These are phyloP conservation scores for Eumaeus atala DNA, from an alignment of 1,140 invertebrate species.

Conservation along the genomic window DNA sequence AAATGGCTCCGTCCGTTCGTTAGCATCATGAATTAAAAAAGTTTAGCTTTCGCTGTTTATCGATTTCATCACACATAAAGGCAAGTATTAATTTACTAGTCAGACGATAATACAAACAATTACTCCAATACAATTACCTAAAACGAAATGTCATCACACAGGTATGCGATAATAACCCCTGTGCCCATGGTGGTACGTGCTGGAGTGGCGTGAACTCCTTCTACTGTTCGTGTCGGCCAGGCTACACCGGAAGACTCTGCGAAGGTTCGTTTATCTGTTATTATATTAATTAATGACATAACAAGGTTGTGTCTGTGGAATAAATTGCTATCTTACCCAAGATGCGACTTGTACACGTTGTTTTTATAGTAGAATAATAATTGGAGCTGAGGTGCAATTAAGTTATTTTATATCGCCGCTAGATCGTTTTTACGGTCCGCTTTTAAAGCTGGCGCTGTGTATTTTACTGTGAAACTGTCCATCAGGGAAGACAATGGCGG, in stretches of 20 bases:
- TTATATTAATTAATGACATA: conserved; percentile 10
- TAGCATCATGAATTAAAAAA: too few species aligned
- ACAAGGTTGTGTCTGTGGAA: neutral
- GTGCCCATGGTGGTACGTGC: conserved; percentile 83
- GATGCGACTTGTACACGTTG: neutral
- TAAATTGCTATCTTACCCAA: conserved; percentile 3
- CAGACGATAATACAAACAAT: too few species aligned
- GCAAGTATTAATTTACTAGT: too few species aligned
- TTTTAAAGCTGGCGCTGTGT: too few species aligned
- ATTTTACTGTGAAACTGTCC: too few species aligned
- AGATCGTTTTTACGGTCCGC: too few species aligned
- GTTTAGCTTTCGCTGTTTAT: too few species aligned
- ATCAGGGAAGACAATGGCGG: too few species aligned
- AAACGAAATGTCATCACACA: conserved; percentile 32
- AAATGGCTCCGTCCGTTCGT: too few species aligned
- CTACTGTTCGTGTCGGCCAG: conserved; percentile 83
- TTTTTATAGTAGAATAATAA: neutral
- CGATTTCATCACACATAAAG: too few species aligned
- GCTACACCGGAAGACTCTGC: conserved; percentile 85
- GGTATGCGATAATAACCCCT: conserved; percentile 85
- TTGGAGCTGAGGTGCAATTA: too few species aligned
- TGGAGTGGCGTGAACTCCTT: conserved; percentile 84
- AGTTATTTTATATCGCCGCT: too few species aligned
- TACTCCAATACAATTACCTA: neutral
- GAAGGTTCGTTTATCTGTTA: conserved; percentile 72